Evolutionary conservation across 2,797 vertebrate species (phyloP).

Genomic region (Rhinatrema bivittatum): DNA sequence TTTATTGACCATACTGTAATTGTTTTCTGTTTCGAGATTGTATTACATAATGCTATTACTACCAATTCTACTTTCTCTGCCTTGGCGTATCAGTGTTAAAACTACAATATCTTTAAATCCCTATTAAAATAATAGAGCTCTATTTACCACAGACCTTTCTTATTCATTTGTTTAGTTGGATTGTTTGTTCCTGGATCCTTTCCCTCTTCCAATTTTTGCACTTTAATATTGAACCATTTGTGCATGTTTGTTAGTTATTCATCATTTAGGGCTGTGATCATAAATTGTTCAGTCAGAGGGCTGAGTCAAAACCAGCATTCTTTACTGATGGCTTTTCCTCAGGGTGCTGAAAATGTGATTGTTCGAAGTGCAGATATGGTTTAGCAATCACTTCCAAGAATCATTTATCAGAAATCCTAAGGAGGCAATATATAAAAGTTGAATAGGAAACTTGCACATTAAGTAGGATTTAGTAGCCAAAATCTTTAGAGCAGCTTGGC

Average conservation of each 20-base stretch:
- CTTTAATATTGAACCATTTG: constrained; percentile 32
- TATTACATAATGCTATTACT: too few species aligned
- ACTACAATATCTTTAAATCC: constrained; percentile 10
- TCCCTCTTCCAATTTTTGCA: too few species aligned
- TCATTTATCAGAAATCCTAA: constrained; percentile 55
- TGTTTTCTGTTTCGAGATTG: too few species aligned
- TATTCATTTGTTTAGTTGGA: too few species aligned
- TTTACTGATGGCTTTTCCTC: constrained; percentile 47
- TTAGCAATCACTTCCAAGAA: constrained; percentile 58
- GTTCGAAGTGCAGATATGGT: constrained; percentile 58
- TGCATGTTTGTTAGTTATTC: constrained; percentile 36
- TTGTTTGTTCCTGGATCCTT: too few species aligned
- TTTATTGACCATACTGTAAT: too few species aligned
- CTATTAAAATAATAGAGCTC: background rate
- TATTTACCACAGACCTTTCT: too few species aligned
- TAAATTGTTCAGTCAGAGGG: constrained; percentile 52
- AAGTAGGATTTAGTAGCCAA: constrained; percentile 56
- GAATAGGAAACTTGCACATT: constrained; percentile 49
- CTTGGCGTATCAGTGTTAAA: background rate
- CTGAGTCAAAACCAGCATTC: constrained; percentile 52
- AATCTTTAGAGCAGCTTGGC: constrained; percentile 52
- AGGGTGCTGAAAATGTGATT: constrained; percentile 57
- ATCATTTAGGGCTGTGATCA: constrained; percentile 53
- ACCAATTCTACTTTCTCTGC: constrained; percentile 13
- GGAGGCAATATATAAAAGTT: constrained; percentile 52